Evolutionary conservation across 1,140 invertebrate species (phyloP).

Genomic region (Eupeodes corollae): DNA sequence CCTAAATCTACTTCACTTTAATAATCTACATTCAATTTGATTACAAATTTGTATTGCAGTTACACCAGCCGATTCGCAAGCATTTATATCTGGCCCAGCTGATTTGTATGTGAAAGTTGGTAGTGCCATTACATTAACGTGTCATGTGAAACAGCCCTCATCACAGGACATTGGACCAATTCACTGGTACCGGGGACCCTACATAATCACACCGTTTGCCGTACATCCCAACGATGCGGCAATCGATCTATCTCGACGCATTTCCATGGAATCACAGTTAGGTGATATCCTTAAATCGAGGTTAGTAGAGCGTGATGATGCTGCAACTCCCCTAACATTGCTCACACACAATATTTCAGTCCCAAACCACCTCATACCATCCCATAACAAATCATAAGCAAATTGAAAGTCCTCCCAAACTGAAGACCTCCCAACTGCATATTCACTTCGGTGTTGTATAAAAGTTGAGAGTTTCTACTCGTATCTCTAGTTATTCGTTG

Average conservation of each 20-base stretch:
- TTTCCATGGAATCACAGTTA: constrained; percentile 34
- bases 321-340: too few relatives aligned
- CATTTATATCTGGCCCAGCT: constrained; percentile 60
- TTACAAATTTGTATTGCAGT: constrained; percentile 14
- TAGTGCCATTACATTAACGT: constrained; percentile 66
- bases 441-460: too few relatives aligned
- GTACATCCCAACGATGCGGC: constrained; percentile 39
- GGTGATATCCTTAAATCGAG: constrained; percentile 22
- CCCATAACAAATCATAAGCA: too few relatives aligned
- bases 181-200: constrained; percentile 65
- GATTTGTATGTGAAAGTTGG: constrained; percentile 78
- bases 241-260: constrained; percentile 30
- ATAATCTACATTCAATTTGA: too few relatives aligned
- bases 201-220: constrained; percentile 32
- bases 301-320: not conserved
- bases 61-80: constrained; percentile 62
- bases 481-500: not conserved
- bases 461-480: not conserved
- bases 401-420: too few relatives aligned
- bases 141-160: constrained; percentile 71
- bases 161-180: constrained; percentile 59
- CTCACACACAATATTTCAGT: too few relatives aligned
- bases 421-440: too few relatives aligned
- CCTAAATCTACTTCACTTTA: too few relatives aligned
- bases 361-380: too few relatives aligned